These are phyloP conservation scores for Temnothorax curvispinosus DNA, from an alignment of 1,140 invertebrate genomes.

Conservation along the genomic window DNA sequence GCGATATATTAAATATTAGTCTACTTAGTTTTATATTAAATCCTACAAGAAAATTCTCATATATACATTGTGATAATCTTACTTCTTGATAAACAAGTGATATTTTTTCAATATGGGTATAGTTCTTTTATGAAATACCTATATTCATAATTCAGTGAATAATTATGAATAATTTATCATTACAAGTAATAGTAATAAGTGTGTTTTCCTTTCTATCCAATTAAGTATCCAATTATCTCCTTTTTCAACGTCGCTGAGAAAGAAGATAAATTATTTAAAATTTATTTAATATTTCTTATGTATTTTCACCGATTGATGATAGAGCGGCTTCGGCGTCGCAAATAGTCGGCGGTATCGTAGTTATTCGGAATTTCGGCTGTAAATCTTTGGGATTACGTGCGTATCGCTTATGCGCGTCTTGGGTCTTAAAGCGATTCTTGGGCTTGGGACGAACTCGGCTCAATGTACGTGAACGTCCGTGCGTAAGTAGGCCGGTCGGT, in stretches of 20 bases:
- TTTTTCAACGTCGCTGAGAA: not conserved
- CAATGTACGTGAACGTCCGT: constrained; percentile 70
- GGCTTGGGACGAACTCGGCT: constrained; percentile 61
- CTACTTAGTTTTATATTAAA: not conserved
- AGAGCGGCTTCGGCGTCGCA: not conserved
- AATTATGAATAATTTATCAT: not conserved
- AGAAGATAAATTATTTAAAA: constrained; percentile 1
- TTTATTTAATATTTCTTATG: not conserved
- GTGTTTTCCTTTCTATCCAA: not conserved
- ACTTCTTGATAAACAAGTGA: not conserved
- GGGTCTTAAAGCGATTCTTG: constrained; percentile 65
- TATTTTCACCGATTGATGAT: not conserved
- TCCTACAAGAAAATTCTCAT: not conserved
- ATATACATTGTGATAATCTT: too few relatives aligned
- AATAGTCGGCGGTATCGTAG: not conserved
- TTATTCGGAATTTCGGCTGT: not conserved
- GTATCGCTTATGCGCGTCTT: constrained; percentile 43
- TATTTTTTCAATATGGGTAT: not conserved
- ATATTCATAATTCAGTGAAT: not conserved
- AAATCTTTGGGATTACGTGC: constrained; percentile 30
- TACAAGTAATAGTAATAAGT: not conserved
- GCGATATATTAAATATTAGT: not conserved
- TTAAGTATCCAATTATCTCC: too few relatives aligned
- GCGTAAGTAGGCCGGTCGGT: constrained; percentile 79
- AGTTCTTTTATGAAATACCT: not conserved